These are phyloP conservation scores for Trogon melanurus DNA, from an alignment of 2,113 vertebrate genomes.

Conservation along the genomic window DNA sequence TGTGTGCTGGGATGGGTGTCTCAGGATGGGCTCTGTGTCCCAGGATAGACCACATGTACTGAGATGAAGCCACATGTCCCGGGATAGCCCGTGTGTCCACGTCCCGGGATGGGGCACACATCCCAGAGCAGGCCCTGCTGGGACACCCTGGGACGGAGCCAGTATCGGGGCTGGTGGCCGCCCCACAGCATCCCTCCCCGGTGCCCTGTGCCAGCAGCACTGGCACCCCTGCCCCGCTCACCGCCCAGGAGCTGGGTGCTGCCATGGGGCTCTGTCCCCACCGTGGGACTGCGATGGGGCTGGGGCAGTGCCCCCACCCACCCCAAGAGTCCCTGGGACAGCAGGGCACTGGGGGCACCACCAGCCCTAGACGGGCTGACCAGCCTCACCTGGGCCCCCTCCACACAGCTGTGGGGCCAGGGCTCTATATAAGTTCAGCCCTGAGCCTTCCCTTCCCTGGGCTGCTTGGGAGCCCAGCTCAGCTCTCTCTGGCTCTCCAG, in stretches of 20 bases:
- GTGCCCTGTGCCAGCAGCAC: neutral
- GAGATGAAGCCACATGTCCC: neutral
- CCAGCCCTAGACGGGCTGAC: neutral
- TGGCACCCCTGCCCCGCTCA: neutral
- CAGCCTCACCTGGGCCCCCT: neutral
- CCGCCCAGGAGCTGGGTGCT: fast-evolving
- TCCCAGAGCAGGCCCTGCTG: neutral
- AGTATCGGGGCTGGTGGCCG: neutral
- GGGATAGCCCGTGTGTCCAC: too few species aligned
- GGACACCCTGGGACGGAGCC: neutral
- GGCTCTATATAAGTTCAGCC: neutral
- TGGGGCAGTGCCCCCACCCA: too few species aligned
- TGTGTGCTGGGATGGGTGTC: too few species aligned
- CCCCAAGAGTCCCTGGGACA: neutral
- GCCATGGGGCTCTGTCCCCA: neutral
- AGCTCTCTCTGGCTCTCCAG: fast-evolving
- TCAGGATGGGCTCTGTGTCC: too few species aligned
- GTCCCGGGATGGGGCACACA: too few species aligned
- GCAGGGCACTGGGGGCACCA: neutral
- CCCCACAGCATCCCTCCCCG: neutral
- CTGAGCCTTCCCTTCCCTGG: fast-evolving
- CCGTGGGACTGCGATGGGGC: too few species aligned
- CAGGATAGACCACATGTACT: too few species aligned
- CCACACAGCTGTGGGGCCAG: too few species aligned
- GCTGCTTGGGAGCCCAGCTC: neutral